Percentiles rank a stretch among this genome's conserved stretches.
Evolutionary conservation across 2,113 vertebrate genomes (phyloP).

Genomic region (Lophotis ruficrista): DNA sequence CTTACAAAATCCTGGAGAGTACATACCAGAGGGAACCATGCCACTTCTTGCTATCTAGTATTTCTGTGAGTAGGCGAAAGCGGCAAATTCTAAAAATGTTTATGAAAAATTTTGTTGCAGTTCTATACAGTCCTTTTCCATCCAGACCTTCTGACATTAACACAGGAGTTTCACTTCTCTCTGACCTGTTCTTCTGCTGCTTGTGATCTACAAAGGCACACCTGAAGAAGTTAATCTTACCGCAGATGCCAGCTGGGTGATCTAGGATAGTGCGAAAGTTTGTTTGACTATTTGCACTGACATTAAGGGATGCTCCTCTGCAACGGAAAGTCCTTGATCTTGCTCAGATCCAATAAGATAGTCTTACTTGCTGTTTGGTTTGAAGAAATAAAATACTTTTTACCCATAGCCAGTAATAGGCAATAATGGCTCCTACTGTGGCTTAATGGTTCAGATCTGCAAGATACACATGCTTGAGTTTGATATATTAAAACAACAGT

Average conservation of each 20-base stretch:
- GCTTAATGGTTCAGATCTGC: background rate
- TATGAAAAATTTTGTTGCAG: background rate
- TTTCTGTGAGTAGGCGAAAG: background rate
- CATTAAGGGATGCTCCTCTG: background rate
- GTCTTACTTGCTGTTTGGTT: background rate
- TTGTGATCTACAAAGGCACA: background rate
- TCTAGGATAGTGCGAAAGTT: background rate
- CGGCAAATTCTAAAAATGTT: background rate
- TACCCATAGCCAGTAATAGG: background rate
- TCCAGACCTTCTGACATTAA: background rate
- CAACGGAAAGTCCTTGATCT: background rate
- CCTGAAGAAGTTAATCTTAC: background rate
- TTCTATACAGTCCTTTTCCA: background rate
- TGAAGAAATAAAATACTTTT: background rate
- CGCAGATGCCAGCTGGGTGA: background rate
- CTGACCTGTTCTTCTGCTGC: background rate
- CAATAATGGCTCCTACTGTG: background rate
- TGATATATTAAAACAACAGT: background rate
- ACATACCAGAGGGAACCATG: background rate
- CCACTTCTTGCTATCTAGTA: background rate
- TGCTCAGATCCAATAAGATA: background rate
- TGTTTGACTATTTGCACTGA: background rate
- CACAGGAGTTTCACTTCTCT: background rate
- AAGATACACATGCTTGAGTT: background rate
- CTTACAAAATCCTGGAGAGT: background rate